Percentiles rank a stretch among this genome's conserved stretches.
These are phyloP conservation scores for Trachelipus rathkii DNA, from an alignment of 1,140 invertebrate genomes.

Conservation along the genomic window DNA sequence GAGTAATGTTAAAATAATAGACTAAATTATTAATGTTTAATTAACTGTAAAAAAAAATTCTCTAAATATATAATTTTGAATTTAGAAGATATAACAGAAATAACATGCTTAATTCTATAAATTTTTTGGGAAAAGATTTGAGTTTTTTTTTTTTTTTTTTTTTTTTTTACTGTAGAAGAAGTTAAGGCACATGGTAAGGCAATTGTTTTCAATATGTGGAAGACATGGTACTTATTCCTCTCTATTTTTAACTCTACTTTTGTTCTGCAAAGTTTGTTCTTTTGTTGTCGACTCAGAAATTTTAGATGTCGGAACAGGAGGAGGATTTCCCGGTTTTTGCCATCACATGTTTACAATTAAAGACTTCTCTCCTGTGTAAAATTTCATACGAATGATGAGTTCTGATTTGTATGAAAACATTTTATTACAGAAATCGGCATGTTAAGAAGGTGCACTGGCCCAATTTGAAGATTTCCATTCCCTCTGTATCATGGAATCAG, in stretches of 20 bases:
- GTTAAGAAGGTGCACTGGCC: conserved; percentile 39
- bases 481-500: conserved; percentile 32
- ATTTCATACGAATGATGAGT: conserved; percentile 49
- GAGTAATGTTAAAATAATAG: no score
- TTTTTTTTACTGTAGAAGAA: no score
- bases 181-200: neutral
- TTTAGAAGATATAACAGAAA: no score
- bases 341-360: conserved; percentile 48
- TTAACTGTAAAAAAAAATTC: no score
- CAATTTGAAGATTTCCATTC: conserved; percentile 39
- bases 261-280: neutral
- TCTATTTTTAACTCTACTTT: neutral
- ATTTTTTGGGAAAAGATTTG: no score
- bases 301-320: no score
- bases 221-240: neutral
- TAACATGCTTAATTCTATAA: no score
- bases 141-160: no score
- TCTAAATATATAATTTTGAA: no score
- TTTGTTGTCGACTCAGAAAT: neutral
- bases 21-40: no score
- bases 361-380: conserved; percentile 51
- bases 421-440: conserved; percentile 41
- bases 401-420: conserved; percentile 41
- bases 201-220: neutral
- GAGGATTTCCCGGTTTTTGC: no score